These are phyloP conservation scores for Ptilorrhoa leucosticta DNA, from an alignment of 2,113 vertebrate genomes.

Conservation along the genomic window DNA sequence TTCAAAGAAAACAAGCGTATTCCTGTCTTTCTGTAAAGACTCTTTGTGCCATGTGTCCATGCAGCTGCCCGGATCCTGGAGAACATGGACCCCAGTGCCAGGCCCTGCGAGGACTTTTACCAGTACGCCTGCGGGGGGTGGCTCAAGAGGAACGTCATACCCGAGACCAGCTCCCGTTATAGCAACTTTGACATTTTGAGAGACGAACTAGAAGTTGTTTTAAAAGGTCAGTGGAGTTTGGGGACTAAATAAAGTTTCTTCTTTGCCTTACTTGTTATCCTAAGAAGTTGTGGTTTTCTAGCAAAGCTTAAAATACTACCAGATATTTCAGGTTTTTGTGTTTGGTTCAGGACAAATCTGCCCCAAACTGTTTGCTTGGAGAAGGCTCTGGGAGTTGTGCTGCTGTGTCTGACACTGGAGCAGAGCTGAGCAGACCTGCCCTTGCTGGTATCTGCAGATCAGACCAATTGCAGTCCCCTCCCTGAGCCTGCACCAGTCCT, in stretches of 20 bases:
- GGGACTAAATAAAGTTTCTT: slow-evolving; percentile 36
- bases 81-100: slow-evolving; percentile 84
- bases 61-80: slow-evolving; percentile 89
- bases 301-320: background rate
- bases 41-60: background rate
- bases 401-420: background rate
- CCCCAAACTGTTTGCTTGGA: background rate
- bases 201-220: slow-evolving; percentile 88
- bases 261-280: background rate
- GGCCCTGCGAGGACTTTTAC: slow-evolving; percentile 91
- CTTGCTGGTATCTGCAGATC: background rate
- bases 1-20: background rate
- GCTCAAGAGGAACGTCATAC: slow-evolving; percentile 91
- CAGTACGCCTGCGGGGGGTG: slow-evolving; percentile 93
- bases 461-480: background rate
- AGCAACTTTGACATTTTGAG: slow-evolving; percentile 94
- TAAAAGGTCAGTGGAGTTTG: slow-evolving; percentile 86
- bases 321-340: background rate
- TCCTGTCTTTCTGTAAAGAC: background rate
- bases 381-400: background rate
- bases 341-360: background rate
- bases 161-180: slow-evolving; percentile 90
- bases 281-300: background rate
- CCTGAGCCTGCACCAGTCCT: background rate
- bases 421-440: background rate